Conservation (phyloP, 2,888 invertebrate genomes). For the Microplitis deprimator region DNA sequence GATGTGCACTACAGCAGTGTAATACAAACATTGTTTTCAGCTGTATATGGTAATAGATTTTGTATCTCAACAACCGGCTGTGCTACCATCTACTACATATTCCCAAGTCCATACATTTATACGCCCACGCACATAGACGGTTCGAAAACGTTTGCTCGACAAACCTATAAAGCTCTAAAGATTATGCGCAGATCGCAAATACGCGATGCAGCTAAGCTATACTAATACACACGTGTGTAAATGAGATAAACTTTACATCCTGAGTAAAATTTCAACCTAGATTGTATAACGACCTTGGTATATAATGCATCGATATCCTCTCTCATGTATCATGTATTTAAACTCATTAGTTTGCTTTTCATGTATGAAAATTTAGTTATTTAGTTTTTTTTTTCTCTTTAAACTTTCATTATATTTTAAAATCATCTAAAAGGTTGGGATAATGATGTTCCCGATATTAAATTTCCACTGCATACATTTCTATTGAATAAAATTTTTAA, state of each 20-base stretch:
- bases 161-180: constrained; percentile 21
- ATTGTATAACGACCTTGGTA: not conserved
- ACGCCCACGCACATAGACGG: not conserved
- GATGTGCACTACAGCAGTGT: not conserved
- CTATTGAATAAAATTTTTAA: not conserved
- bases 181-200: constrained; percentile 22
- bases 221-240: constrained; percentile 6
- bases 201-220: constrained; percentile 3
- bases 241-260: constrained; percentile 20
- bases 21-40: not conserved
- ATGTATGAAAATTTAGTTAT: not conserved
- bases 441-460: not conserved
- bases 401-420: no score
- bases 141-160: constrained; percentile 10
- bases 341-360: not conserved
- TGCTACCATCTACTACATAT: not conserved
- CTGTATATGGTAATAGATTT: constrained; percentile 1
- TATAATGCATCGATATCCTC: constrained; percentile 6
- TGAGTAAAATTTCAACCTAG: constrained; percentile 9
- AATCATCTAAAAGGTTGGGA: not conserved
- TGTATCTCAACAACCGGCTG: not conserved
- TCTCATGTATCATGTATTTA: not conserved
- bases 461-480: not conserved
- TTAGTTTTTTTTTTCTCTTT: not conserved
- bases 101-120: not conserved